phyloP scores from a whole-genome alignment of 2,113 vertebrate genomes.

The Cygnus atratus region DNA sequence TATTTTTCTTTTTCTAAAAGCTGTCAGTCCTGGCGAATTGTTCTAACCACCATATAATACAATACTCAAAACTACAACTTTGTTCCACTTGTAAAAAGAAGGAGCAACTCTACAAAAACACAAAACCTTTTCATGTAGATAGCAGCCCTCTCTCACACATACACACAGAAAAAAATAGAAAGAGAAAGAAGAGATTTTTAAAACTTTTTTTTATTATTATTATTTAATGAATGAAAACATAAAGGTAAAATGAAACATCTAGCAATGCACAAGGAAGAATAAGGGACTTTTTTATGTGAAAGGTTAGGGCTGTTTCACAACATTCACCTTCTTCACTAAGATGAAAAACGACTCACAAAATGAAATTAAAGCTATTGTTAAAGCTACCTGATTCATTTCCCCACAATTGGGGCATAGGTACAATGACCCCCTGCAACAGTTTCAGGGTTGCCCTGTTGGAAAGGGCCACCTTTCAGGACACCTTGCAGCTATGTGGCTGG shows the following conservation, averaged over 20 bases:
- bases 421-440: neutral
- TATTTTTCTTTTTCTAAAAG: neutral
- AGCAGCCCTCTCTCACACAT: neutral
- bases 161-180: neutral
- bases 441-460: neutral
- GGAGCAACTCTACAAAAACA: neutral
- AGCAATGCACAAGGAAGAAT: neutral
- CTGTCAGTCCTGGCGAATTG: neutral
- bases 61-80: neutral
- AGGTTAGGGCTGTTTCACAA: neutral
- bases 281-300: neutral
- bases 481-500: neutral
- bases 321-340: neutral
- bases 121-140: neutral
- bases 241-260: neutral
- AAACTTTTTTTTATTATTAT: neutral
- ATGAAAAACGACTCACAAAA: neutral
- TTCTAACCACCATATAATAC: neutral
- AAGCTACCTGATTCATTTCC: neutral
- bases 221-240: neutral
- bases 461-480: neutral
- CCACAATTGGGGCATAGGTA: neutral
- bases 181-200: neutral
- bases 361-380: neutral
- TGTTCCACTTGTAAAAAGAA: neutral